A percentile compares a stretch with the other conserved stretches of the same genome.
Evolutionary conservation across 2,888 invertebrate species (phyloP).

Genomic region (Deilephila elpenor): DNA sequence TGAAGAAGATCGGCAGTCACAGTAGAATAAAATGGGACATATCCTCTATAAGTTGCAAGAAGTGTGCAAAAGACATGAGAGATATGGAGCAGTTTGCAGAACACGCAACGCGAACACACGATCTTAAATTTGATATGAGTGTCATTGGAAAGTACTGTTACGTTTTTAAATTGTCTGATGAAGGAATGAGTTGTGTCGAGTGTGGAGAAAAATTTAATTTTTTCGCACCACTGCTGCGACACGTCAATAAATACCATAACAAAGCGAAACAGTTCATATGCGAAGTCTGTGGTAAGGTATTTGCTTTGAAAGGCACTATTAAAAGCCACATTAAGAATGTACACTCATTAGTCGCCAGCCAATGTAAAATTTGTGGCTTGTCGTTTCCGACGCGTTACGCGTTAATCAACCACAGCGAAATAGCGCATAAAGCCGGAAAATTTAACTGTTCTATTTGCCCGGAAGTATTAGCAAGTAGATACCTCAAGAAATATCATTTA

Average conservation of each 20-base stretch:
- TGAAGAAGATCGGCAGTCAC: constrained; percentile 32
- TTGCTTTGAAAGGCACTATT: constrained; percentile 51
- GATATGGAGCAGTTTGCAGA: constrained; percentile 48
- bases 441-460: constrained; percentile 37
- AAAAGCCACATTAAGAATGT: constrained; percentile 49
- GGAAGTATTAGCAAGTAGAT: constrained; percentile 30
- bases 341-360: constrained; percentile 37
- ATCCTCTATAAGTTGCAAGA: constrained; percentile 55
- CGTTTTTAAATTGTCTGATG: constrained; percentile 55
- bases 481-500: constrained; percentile 31
- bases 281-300: constrained; percentile 57
- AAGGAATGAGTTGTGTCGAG: constrained; percentile 51
- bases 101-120: constrained; percentile 48
- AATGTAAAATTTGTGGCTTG: constrained; percentile 38
- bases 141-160: constrained; percentile 42
- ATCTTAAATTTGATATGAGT: constrained; percentile 42
- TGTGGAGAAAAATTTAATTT: constrained; percentile 54
- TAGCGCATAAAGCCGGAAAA: constrained; percentile 34
- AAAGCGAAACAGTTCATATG: constrained; percentile 51
- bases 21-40: constrained; percentile 59
- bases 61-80: constrained; percentile 47
- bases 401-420: constrained; percentile 35
- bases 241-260: constrained; percentile 54
- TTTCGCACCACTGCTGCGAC: constrained; percentile 55
- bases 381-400: constrained; percentile 31